Evolutionary conservation across 2,888 invertebrate species (phyloP).

Genomic region (Tetramorium bicarinatum): DNA sequence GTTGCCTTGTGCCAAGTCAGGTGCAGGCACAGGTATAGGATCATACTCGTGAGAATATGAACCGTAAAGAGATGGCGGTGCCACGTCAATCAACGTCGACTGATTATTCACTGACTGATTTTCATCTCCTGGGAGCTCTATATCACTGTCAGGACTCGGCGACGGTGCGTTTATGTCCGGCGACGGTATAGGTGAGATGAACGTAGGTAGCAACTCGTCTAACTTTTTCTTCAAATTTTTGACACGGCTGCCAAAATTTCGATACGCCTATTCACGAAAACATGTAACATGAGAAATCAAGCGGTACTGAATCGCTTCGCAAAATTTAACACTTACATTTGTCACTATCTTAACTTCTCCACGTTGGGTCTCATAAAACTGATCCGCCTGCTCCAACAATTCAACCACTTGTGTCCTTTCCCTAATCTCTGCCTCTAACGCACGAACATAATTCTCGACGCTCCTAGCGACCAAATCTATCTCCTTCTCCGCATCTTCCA

Average conservation of each 20-base stretch:
- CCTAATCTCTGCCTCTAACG: slow-evolving; percentile 93
- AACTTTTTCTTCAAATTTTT: slow-evolving; percentile 94
- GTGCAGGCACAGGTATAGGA: slow-evolving; percentile 81
- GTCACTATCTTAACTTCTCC: slow-evolving; percentile 98
- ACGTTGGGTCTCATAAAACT: slow-evolving; percentile 95
- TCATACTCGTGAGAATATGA: slow-evolving; percentile 84
- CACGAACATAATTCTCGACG: slow-evolving; percentile 93
- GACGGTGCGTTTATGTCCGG: slow-evolving; percentile 91
- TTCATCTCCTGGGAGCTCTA: slow-evolving; percentile 90
- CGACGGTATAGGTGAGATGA: slow-evolving; percentile 89
- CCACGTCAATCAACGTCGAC: slow-evolving; percentile 81
- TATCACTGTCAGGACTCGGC: slow-evolving; percentile 93
- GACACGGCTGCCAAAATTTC: slow-evolving; percentile 96
- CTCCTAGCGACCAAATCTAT: slow-evolving; percentile 93
- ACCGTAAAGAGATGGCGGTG: slow-evolving; percentile 84
- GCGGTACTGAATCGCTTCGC: neutral
- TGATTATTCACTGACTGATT: slow-evolving; percentile 77
- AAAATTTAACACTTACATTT: slow-evolving; percentile 90
- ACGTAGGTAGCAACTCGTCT: slow-evolving; percentile 92
- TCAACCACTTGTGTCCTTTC: slow-evolving; percentile 93
- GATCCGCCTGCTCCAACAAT: slow-evolving; percentile 92
- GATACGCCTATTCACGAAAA: slow-evolving; percentile 92
- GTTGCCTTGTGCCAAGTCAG: slow-evolving; percentile 78
- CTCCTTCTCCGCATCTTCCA: slow-evolving; percentile 95
- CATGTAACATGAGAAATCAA: neutral